phyloP scores from a whole-genome alignment of 2,113 vertebrate genomes.

The Raja brachyura region DNA sequence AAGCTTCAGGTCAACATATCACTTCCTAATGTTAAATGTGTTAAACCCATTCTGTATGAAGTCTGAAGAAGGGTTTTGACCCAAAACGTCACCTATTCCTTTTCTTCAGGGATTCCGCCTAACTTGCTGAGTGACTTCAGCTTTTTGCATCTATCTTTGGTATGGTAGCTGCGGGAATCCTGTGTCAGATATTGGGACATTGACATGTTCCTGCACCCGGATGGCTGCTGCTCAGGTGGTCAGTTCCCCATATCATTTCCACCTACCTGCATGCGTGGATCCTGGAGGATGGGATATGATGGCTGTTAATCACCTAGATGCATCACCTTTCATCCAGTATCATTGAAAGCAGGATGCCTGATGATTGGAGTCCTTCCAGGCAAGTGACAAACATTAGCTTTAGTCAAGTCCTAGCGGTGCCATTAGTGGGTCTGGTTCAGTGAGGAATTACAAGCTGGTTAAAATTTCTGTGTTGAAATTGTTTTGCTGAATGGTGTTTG shows the following conservation, averaged over 20 bases:
- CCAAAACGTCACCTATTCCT: too few species aligned
- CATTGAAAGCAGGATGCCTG: background rate
- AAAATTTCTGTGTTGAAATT: background rate
- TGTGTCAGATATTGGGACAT: background rate
- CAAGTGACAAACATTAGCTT: background rate
- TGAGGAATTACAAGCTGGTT: background rate
- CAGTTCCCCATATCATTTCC: background rate
- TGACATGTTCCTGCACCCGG: background rate
- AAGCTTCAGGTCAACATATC: background rate
- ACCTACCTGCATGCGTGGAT: background rate
- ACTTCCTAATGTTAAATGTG: background rate
- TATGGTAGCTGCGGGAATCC: background rate
- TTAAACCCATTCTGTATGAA: too few species aligned
- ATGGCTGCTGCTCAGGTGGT: background rate
- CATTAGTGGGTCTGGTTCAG: background rate
- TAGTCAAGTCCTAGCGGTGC: background rate
- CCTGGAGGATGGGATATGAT: background rate
- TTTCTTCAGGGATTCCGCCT: too few species aligned
- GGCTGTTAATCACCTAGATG: background rate
- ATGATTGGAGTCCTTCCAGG: background rate
- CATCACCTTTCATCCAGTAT: background rate
- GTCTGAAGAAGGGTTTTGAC: too few species aligned
- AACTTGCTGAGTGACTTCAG: too few species aligned
- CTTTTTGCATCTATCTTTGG: background rate
- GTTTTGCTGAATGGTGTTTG: background rate